A percentile compares a stretch with the other conserved stretches of the same genome.
phyloP scores from a whole-genome alignment of 2,888 invertebrate genomes.

The Coecobrya sp. region DNA sequence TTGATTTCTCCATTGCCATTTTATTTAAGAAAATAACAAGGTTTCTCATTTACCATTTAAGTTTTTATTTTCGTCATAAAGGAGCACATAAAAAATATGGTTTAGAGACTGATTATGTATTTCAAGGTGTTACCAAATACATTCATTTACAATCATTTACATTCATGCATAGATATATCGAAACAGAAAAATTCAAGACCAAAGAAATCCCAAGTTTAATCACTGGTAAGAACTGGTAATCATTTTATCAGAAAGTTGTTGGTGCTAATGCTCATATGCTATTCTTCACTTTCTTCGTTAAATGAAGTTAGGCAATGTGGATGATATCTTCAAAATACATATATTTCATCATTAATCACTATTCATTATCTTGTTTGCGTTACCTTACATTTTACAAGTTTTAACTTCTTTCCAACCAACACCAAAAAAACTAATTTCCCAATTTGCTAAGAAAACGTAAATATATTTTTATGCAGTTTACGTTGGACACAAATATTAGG shows the following conservation, averaged over 20 bases:
- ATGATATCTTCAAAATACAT: background rate
- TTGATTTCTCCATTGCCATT: background rate
- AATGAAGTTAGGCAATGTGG: conserved; percentile 2
- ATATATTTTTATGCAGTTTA: conserved; percentile 63
- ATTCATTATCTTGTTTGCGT: background rate
- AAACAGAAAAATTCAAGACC: conserved; percentile 28
- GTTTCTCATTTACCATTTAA: background rate
- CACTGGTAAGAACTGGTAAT: conserved; percentile 32
- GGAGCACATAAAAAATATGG: conserved; percentile 20
- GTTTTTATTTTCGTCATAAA: background rate
- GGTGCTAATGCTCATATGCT: conserved; percentile 72
- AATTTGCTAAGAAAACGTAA: conserved; percentile 1
- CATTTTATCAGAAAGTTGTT: conserved; percentile 55
- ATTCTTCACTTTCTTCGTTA: conserved; percentile 11
- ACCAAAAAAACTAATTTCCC: conserved; percentile 38
- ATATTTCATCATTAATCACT: background rate
- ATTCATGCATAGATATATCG: conserved; percentile 62
- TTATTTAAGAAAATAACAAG: background rate
- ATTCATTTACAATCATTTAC: conserved; percentile 14
- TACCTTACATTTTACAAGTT: background rate
- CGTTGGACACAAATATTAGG: conserved; percentile 28
- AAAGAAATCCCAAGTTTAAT: conserved; percentile 57
- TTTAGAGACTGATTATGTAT: conserved; percentile 54
- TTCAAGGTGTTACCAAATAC: conserved; percentile 27
- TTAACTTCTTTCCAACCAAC: conserved; percentile 47